Evolutionary conservation across 1,140 invertebrate genomes (phyloP), one percentile per base, ranked within the genome.

Genomic region (Drosophila quadrilineata): DNA sequence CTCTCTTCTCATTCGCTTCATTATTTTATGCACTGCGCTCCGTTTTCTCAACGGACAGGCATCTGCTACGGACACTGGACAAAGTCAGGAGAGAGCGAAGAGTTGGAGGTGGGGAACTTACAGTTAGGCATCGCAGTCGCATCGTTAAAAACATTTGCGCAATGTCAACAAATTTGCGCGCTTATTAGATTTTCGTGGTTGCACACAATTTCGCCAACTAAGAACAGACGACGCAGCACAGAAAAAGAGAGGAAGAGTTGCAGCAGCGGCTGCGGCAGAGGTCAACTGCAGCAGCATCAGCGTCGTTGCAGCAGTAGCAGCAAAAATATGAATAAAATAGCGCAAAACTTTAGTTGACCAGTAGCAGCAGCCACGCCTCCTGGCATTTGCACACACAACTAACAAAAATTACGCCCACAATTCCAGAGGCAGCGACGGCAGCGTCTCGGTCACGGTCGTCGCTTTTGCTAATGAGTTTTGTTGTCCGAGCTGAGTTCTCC

Each of bases 161-260:
- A 79, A 85, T 85, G 79, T 85, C 79, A 85, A 85, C 80, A 85
- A 85, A 85, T 85, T 85, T 85, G 79, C 75, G 80, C 74, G 79
- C 79, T 85, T 86, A 85, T 85, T 85, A 85, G 79, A 85, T 85
- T 85, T 85, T 85, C 80, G 79, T 85, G 80, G 79, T 80, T 75
- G 75, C 80, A 86, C 79, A 85, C 79, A 86, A 85, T 85, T 85
- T 85, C 79, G 79, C 79, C 79, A 85, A 85, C 79, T 86, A 85
- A 86, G 80, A 75, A 66, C n/a, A n/a, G n/a, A n/a, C n/a, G n/a
- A n/a, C 75, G 75, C 80, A 75, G 53, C 80, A 79, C 56, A 64
- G 49, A 85, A 80, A 79, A 79, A 86, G 86, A 85, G 71, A n/a
- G n/a, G n/a, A n/a, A n/a, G n/a, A n/a, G n/a, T n/a, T 86, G 79